These are phyloP conservation scores for Perca fluviatilis DNA, from an alignment of 2,113 vertebrate genomes.

Conservation along the genomic window DNA sequence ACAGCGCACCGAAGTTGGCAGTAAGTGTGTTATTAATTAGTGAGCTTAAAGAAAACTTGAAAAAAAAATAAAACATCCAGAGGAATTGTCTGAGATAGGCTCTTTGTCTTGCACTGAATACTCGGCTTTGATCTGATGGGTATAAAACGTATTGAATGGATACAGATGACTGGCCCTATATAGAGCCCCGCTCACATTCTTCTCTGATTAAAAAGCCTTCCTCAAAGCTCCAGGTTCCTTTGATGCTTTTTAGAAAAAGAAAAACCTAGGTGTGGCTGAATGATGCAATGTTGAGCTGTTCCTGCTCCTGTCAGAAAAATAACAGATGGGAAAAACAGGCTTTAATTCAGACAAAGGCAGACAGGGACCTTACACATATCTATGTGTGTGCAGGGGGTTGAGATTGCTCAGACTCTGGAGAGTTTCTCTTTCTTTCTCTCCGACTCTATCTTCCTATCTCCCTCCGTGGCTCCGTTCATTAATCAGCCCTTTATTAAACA, in stretches of 20 bases:
- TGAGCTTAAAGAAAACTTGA: slow-evolving; percentile 16
- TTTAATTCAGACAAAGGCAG: slow-evolving; percentile 54
- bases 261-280: slow-evolving; percentile 52
- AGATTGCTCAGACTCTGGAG: slow-evolving; percentile 31
- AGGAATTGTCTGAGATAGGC: slow-evolving; percentile 6
- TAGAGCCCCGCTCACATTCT: slow-evolving; percentile 47
- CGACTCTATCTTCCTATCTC: slow-evolving; percentile 54
- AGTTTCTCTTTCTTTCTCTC: slow-evolving; percentile 43
- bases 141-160: slow-evolving; percentile 56
- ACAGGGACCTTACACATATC: slow-evolving; percentile 40
- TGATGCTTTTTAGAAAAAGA: slow-evolving; percentile 45
- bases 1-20: neutral
- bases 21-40: slow-evolving; percentile 58
- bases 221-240: slow-evolving; percentile 65
- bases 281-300: slow-evolving; percentile 59
- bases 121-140: slow-evolving; percentile 52
- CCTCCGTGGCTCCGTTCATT: slow-evolving; percentile 68
- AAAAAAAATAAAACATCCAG: neutral
- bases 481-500: slow-evolving; percentile 81
- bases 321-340: slow-evolving; percentile 38
- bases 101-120: slow-evolving; percentile 56
- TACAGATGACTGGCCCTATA: slow-evolving; percentile 47
- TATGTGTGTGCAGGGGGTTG: neutral
- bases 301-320: slow-evolving; percentile 45
- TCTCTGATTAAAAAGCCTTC: slow-evolving; percentile 64